Percentiles rank a stretch among this genome's conserved stretches.
Conservation (phyloP, 2,113 vertebrate genomes). For the Vireo altiloquus region DNA sequence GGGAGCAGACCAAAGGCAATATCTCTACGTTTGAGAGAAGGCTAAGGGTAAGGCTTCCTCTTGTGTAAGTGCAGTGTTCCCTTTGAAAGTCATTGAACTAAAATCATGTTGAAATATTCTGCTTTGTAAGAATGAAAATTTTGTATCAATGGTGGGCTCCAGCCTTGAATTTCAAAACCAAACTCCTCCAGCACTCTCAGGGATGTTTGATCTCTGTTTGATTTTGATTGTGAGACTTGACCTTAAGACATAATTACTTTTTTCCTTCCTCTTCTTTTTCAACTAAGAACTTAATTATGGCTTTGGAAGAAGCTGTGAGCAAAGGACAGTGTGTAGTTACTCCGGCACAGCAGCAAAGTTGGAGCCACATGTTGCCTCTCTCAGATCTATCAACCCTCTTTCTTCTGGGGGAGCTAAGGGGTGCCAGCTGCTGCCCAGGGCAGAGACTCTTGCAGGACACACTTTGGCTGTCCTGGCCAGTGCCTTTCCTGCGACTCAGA, state of each 20-base stretch:
- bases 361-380: not conserved
- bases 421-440: not conserved
- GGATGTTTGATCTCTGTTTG: slow-evolving; percentile 40
- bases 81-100: slow-evolving; percentile 32
- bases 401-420: not conserved
- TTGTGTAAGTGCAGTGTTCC: not conserved
- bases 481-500: not conserved
- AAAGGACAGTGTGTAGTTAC: not conserved
- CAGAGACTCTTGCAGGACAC: not conserved
- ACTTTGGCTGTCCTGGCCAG: not conserved
- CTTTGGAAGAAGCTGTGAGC: slow-evolving; percentile 44
- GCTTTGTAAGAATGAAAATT: slow-evolving; percentile 13
- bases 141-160: not conserved
- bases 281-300: slow-evolving; percentile 45
- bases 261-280: slow-evolving; percentile 13
- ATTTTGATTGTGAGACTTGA: slow-evolving; percentile 34
- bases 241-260: slow-evolving; percentile 40
- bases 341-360: not conserved
- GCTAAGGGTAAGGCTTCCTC: slow-evolving; percentile 85
- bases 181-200: not conserved
- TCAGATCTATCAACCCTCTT: not conserved
- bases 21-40: slow-evolving; percentile 93
- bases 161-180: slow-evolving; percentile 44
- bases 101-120: slow-evolving; percentile 11
- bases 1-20: slow-evolving; percentile 93